A percentile compares a stretch with the other conserved stretches of the same genome.
Conservation (phyloP, 2,797 vertebrate genomes). For the Sebastiscus tertius region DNA sequence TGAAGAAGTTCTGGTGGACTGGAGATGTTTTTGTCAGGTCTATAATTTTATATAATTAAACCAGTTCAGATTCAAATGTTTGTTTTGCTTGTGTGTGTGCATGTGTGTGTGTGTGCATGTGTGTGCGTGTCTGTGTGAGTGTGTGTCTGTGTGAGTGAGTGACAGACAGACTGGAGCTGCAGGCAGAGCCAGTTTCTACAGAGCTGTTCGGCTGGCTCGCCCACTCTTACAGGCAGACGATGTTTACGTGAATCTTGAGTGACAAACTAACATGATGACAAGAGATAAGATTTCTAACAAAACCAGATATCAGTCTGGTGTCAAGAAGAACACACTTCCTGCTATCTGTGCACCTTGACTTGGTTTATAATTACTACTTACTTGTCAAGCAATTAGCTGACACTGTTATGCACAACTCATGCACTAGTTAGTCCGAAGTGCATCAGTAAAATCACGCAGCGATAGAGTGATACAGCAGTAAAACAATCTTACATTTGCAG, state of each 20-base stretch:
- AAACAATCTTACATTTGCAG: slow-evolving; percentile 16
- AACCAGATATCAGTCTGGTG: not conserved
- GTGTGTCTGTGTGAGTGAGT: not conserved
- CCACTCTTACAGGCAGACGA: slow-evolving; percentile 35
- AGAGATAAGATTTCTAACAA: slow-evolving; percentile 19
- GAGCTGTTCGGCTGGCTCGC: slow-evolving; percentile 62
- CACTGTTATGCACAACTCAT: not conserved
- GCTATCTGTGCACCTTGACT: not conserved
- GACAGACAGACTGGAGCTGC: slow-evolving; percentile 66
- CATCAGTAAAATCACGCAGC: slow-evolving; percentile 32
- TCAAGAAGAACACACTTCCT: not conserved
- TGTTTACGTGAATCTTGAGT: slow-evolving; percentile 43
- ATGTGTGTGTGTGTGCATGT: not conserved
- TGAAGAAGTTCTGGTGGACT: not conserved
- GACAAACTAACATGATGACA: slow-evolving; percentile 36
- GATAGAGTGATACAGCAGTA: slow-evolving; percentile 13
- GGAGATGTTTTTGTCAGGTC: not conserved
- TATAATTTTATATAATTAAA: slow-evolving; percentile 9
- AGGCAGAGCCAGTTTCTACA: slow-evolving; percentile 72
- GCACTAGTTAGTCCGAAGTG: not conserved
- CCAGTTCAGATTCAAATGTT: not conserved
- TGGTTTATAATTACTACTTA: not conserved
- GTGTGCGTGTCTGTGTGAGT: not conserved
- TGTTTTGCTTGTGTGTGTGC: not conserved
- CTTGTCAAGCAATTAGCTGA: not conserved